These are phyloP conservation scores for Pterocles gutturalis DNA, from an alignment of 2,113 vertebrate genomes.

Conservation along the genomic window DNA sequence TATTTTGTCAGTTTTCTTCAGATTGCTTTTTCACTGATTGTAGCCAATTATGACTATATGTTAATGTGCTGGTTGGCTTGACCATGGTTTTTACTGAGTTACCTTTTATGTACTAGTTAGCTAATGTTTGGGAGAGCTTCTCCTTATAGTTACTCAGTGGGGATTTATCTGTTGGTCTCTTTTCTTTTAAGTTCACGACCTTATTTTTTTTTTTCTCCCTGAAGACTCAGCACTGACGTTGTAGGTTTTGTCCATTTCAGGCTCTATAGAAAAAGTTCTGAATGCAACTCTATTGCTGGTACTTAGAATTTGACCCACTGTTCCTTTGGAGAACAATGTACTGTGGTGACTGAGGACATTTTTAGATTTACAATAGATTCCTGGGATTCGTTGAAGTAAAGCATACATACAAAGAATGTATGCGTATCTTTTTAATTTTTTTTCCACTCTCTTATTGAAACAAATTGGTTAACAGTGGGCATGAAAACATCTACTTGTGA, in stretches of 20 bases:
- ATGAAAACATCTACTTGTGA: conserved; percentile 26
- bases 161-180: conserved; percentile 7
- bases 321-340: conserved; percentile 38
- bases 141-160: conserved; percentile 28
- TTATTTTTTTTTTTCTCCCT: not conserved
- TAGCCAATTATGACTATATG: not conserved
- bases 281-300: conserved; percentile 20
- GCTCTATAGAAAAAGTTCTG: conserved; percentile 36
- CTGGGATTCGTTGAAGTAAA: conserved; percentile 46
- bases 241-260: conserved; percentile 35
- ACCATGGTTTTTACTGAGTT: not conserved
- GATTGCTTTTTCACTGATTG: not conserved
- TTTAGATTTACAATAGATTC: conserved; percentile 33
- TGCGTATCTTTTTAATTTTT: not conserved
- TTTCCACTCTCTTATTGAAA: not conserved
- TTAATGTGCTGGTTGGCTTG: conserved; percentile 30
- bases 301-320: conserved; percentile 52
- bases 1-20: not conserved
- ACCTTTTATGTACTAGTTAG: conserved; percentile 1
- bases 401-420: conserved; percentile 10
- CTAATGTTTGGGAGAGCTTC: conserved; percentile 17
- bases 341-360: conserved; percentile 29
- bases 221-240: conserved; percentile 22
- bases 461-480: not conserved
- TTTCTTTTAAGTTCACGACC: conserved; percentile 28